Conservation (phyloP, 2,888 invertebrate species). For the Metacarcinus magister region DNA sequence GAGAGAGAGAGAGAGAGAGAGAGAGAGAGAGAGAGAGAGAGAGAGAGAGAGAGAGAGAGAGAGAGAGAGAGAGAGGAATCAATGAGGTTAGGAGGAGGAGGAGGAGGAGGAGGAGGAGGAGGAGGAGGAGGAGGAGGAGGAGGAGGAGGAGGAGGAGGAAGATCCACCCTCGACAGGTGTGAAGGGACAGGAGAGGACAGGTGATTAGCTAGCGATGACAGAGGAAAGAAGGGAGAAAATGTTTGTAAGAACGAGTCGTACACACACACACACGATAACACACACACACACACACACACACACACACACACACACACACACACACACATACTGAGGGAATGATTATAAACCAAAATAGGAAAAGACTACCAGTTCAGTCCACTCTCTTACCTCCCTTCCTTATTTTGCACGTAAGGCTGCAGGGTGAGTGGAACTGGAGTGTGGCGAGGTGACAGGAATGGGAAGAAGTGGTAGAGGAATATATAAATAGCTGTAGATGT, state of each 20-base stretch:
- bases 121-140: background rate
- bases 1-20: conserved; percentile 38
- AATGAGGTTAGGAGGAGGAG: background rate
- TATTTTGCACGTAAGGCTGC: background rate
- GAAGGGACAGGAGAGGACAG: conserved; percentile 34
- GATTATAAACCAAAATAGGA: too few species aligned
- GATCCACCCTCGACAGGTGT: background rate
- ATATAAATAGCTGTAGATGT: background rate
- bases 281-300: conserved; percentile 44
- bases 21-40: conserved; percentile 41
- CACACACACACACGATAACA: conserved; percentile 6
- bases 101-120: background rate
- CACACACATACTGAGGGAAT: conserved; percentile 16
- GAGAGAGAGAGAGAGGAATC: background rate
- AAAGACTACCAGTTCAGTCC: background rate
- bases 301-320: conserved; percentile 11
- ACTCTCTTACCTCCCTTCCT: background rate
- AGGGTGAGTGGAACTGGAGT: background rate
- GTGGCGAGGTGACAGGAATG: background rate
- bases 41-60: conserved; percentile 49
- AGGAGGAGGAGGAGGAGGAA: background rate
- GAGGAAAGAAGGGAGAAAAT: conserved; percentile 2
- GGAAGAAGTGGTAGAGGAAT: background rate
- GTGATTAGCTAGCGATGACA: conserved; percentile 8
- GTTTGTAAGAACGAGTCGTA: background rate